Evolutionary conservation across 2,888 invertebrate species (phyloP), one percentile per base, ranked within the genome.

Genomic region (Drosophila bunnanda): DNA sequence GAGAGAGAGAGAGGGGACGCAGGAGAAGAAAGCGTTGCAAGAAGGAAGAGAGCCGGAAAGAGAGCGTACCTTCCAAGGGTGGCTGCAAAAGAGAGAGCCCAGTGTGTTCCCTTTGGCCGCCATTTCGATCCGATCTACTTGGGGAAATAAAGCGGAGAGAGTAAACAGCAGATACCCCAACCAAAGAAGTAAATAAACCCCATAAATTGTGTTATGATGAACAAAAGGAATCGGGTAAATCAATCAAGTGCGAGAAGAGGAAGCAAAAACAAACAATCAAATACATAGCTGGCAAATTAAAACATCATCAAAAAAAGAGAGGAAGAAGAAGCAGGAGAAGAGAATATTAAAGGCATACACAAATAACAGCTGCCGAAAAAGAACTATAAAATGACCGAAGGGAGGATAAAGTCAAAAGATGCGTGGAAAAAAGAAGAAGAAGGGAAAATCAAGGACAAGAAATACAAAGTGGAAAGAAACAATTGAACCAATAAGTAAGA

Each of bases 231-330:
- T 12, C 20, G n/a, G 39, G 28, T 22, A 58, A 59, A 34, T 59
- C 60, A 61, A 61, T 61, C 60, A 34, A 41, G 17, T 17, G 65
- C 32, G n/a, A 46, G 36, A 38, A 48, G 22, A 34, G 25, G 36
- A 62, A 46, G 44, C 15, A 25, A 12, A 32, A 48, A 22, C 36
- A 17, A 62, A 62, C 46, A 50, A 65, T n/a, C n/a, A 64, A 64
- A 41, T n/a, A n/a, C n/a, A 64, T 65, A 48, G 39, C 39, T 41
- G 39, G 28, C 39, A 50, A 64, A 64, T 64, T 64, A 64, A 64
- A 64, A 64, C 39, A 46, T 28, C 22, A 36, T 25, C 59, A 43
- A 17, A 64, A 64, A 50, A 62, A 64, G 41, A 25, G 4, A 4
- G 4, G n/a, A 10, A 25, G 17, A 28, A n/a, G 17, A 12, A 10